Evolutionary conservation across 2,888 invertebrate species (phyloP).

Genomic region (Orchesellides sinensis): DNA sequence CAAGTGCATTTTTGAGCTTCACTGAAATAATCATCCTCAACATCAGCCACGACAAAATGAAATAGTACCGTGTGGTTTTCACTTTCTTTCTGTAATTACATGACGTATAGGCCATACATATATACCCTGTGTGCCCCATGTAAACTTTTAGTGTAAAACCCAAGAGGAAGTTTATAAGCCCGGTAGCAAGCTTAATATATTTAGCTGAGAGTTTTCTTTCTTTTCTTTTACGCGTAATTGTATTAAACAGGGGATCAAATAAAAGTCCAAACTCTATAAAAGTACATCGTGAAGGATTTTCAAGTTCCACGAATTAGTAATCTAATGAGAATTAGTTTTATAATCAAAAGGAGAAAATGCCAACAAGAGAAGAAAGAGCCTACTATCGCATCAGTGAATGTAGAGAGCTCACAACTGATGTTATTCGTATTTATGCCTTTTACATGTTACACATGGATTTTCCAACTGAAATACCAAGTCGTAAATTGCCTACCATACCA

Average conservation of each 20-base stretch:
- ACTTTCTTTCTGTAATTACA: background rate
- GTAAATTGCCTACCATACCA: too few species aligned
- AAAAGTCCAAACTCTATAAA: background rate
- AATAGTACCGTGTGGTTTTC: conserved; percentile 13
- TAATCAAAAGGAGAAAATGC: background rate
- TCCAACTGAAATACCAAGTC: too few species aligned
- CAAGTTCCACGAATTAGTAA: background rate
- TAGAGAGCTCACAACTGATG: too few species aligned
- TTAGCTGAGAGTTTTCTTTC: background rate
- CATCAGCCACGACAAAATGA: conserved; percentile 4
- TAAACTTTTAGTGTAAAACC: too few species aligned
- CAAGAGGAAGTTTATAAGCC: too few species aligned
- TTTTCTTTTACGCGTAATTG: background rate
- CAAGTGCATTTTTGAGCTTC: background rate
- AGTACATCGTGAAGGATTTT: background rate
- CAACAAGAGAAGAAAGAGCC: too few species aligned
- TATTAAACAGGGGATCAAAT: background rate
- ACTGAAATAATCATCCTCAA: conserved; percentile 1
- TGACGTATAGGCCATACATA: too few species aligned
- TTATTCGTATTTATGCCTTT: too few species aligned
- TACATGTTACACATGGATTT: too few species aligned
- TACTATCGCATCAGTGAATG: too few species aligned
- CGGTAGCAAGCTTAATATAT: background rate
- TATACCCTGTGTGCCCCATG: too few species aligned
- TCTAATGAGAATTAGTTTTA: background rate